These are phyloP conservation scores for Lophotriccus pileatus DNA, from an alignment of 2,797 vertebrate species.

Conservation along the genomic window DNA sequence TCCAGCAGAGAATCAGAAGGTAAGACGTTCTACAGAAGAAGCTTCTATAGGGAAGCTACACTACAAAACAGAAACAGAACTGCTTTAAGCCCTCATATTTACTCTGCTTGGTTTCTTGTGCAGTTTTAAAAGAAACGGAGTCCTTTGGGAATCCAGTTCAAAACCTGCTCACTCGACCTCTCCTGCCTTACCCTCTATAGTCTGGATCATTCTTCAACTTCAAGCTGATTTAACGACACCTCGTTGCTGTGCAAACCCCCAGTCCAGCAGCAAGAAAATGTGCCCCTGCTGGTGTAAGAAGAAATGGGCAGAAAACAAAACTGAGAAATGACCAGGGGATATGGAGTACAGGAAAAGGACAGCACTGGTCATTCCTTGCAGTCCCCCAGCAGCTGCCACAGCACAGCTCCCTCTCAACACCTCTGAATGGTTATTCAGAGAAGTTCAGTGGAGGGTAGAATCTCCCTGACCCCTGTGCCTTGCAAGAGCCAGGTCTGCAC, in stretches of 20 bases:
- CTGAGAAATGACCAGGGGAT: background rate
- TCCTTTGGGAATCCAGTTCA: background rate
- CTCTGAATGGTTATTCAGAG: background rate
- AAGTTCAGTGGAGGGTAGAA: background rate
- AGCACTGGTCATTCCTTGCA: background rate
- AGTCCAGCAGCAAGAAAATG: background rate
- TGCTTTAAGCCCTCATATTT: background rate
- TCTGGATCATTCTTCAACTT: background rate
- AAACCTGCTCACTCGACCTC: background rate
- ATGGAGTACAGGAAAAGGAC: background rate
- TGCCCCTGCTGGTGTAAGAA: background rate
- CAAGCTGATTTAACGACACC: background rate
- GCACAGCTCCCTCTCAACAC: background rate
- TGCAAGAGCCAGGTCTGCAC: background rate
- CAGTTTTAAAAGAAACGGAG: background rate
- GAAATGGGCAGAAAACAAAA: background rate
- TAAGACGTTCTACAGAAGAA: background rate
- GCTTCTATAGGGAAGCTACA: background rate
- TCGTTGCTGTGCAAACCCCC: background rate
- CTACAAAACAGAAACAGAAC: background rate
- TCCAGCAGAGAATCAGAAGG: background rate
- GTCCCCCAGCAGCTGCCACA: background rate
- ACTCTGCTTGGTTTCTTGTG: background rate
- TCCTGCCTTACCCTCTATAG: background rate
- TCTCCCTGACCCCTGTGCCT: background rate